Evolutionary conservation across 1,140 invertebrate species (phyloP).

Genomic region (Drosophila auraria): DNA sequence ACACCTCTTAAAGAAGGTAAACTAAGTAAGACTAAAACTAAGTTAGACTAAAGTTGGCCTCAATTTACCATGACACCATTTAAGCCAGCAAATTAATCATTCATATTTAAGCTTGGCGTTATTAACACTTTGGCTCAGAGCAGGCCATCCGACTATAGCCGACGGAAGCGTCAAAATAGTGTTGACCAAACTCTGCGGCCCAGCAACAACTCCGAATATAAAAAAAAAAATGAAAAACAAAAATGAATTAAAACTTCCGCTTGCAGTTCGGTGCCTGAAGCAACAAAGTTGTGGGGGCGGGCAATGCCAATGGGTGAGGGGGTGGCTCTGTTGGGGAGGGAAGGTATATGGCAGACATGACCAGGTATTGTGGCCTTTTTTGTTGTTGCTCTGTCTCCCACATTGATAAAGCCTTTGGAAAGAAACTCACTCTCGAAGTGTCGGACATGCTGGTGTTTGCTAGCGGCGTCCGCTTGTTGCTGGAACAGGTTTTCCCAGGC

Average conservation of each 20-base stretch:
- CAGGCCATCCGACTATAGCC: conserved; percentile 29
- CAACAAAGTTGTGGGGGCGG: conserved; percentile 28
- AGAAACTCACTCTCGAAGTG: conserved; percentile 69
- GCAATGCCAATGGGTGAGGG: conserved; percentile 4
- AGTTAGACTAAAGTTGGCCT: neutral
- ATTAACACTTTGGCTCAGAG: conserved; percentile 31
- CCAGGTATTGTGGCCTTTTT: conserved; percentile 47
- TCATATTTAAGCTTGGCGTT: conserved; percentile 12
- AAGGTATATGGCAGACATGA: conserved; percentile 32
- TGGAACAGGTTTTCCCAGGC: conserved; percentile 69
- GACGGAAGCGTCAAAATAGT: conserved; percentile 52
- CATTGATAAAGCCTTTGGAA: conserved; percentile 75
- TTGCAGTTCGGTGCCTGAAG: conserved; percentile 39
- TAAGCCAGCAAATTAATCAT: conserved; percentile 22
- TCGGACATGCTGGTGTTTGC: conserved; percentile 72
- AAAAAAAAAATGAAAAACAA: conserved; percentile 56
- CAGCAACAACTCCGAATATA: conserved; percentile 22
- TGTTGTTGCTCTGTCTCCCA: conserved; percentile 54
- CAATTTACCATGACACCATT: conserved; percentile 13
- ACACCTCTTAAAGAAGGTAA: neutral
- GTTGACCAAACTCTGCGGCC: conserved; percentile 60
- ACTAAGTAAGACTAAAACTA: neutral
- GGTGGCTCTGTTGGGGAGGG: conserved; percentile 3
- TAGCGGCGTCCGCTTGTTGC: conserved; percentile 32
- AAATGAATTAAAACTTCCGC: conserved; percentile 81